Conservation (phyloP, 1,140 invertebrate genomes). For the Leptopilina clavipes region DNA sequence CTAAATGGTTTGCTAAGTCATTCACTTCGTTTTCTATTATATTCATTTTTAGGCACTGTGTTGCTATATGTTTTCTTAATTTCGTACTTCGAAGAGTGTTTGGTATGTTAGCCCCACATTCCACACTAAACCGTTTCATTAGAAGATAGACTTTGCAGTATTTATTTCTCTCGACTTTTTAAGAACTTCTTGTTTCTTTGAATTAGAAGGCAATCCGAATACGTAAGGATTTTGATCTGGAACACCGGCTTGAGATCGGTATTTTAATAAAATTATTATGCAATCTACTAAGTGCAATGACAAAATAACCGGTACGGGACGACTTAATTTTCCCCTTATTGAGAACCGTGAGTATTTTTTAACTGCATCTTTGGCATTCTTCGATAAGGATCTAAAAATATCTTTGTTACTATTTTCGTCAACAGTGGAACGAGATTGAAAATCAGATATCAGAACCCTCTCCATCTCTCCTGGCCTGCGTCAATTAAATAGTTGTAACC, state of each 20-base stretch:
- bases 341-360: not conserved
- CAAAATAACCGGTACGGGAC: not conserved
- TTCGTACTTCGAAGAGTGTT: constrained; percentile 4
- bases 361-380: not conserved
- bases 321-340: not conserved
- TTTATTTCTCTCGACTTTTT: not conserved
- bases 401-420: not conserved
- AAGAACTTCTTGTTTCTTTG: not conserved
- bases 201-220: constrained; percentile 20
- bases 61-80: constrained; percentile 38
- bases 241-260: not conserved
- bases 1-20: constrained; percentile 26
- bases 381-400: not conserved
- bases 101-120: constrained; percentile 35
- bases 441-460: constrained; percentile 7
- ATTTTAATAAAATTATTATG: not conserved
- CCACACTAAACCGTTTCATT: constrained; percentile 14
- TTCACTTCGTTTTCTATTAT: not conserved
- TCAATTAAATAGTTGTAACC: constrained; percentile 36
- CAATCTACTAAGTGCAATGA: not conserved
- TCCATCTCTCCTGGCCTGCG: constrained; percentile 31
- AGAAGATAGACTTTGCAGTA: not conserved
- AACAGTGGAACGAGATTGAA: not conserved
- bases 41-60: not conserved
- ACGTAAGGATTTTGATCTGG: constrained; percentile 12